Base-by-base conservation (phyloP, 2,113 vertebrate species). In the Lanius collurio region DNA sequence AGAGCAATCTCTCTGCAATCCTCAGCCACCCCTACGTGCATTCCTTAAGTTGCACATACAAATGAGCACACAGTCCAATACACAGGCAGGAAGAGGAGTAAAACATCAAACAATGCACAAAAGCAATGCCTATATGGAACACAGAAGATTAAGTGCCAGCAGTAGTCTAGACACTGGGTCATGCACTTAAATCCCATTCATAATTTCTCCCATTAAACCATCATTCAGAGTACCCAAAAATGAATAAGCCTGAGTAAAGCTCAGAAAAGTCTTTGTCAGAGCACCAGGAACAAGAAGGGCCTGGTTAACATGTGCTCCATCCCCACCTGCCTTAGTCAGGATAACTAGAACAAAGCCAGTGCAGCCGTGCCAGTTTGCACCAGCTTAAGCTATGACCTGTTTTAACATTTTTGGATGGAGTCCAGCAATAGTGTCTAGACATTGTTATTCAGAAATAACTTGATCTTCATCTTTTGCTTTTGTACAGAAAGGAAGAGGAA, bases 401-500 rank as follows among this genome's bases (percentile, higher is more conserved):
- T 97, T 78, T 89, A 93, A 87, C 42, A 79, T 90, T 93, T 95
- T 73, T 94, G 91, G 93, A 94, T 2, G 4, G 62, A 79, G 53
- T 94, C 87, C 93, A 92, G 73, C 8, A 33, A 80, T 55, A 91
- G 53, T 90, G 95, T 95, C 92, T 95, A 95, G 96, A 95, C 83
- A 89, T 74, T 74, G 80, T 90, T 93, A 93, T 71, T 94, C 95
- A 94, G 92, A 94, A 95, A 90, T 96, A 89, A 84, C 82, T 95
- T 82, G 83, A 87, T 96, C 90, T 95, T 96, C 93, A 63, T 86
- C 84, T 91, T 83, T 82, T 77, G 47, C 74, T 79, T 95, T 90
- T 94, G 68, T 90, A 71, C 60, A 90, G 83, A 95, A 92, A 87
- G 92, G 91, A 97, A 95, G 74, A 91, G 90, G 95, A 96, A 96